A percentile compares a stretch with the other conserved stretches of the same genome.
Evolutionary conservation across 2,888 invertebrate species (phyloP).

Genomic region (Eugnorisma glareosa): DNA sequence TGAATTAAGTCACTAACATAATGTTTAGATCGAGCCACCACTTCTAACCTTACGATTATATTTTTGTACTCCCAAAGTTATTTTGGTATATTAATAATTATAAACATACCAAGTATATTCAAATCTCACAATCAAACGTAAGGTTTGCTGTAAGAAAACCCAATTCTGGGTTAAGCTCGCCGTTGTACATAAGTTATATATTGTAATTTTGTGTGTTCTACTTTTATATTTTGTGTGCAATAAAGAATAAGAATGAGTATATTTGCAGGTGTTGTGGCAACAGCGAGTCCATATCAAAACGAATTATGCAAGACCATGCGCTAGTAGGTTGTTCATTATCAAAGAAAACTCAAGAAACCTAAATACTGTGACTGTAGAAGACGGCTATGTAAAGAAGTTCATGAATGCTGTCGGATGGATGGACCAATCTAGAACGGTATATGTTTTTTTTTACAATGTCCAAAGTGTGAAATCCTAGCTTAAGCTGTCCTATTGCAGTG

Average conservation of each 20-base stretch:
- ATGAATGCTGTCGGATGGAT: slow-evolving; percentile 91
- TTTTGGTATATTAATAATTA: slow-evolving; percentile 10
- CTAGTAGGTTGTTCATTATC: slow-evolving; percentile 37
- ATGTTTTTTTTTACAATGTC: slow-evolving; percentile 61
- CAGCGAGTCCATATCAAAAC: slow-evolving; percentile 62
- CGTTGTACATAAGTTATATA: no score
- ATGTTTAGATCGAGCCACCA: background rate
- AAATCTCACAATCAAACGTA: no score
- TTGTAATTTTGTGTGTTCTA: no score
- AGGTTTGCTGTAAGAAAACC: no score
- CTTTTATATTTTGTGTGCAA: no score
- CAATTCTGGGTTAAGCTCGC: no score
- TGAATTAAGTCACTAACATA: background rate
- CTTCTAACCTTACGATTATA: slow-evolving; percentile 13
- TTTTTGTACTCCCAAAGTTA: slow-evolving; percentile 26
- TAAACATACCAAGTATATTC: background rate
- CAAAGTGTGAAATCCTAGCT: no score
- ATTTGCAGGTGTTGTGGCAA: slow-evolving; percentile 71
- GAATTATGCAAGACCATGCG: slow-evolving; percentile 75
- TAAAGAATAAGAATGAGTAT: no score
- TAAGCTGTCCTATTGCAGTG: background rate
- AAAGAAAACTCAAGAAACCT: slow-evolving; percentile 71
- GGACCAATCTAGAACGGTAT: slow-evolving; percentile 90
- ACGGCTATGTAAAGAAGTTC: slow-evolving; percentile 90
- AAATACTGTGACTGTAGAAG: slow-evolving; percentile 82